Evolutionary conservation across 2,113 vertebrate species (phyloP).

Genomic region (Pygoscelis adeliae): DNA sequence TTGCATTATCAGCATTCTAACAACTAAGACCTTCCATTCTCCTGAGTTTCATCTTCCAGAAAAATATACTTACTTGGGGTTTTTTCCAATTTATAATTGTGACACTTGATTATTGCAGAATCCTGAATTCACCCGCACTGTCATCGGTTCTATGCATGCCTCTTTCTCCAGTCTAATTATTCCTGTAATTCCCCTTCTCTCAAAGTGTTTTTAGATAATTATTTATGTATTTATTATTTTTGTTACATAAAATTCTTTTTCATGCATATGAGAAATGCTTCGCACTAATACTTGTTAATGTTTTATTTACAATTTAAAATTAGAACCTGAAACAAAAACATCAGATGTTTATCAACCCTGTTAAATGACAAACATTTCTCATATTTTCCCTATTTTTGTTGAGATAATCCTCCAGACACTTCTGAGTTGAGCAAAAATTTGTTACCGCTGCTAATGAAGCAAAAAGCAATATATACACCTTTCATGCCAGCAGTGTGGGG

Average conservation of each 20-base stretch:
- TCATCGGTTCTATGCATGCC: background rate
- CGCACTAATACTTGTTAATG: background rate
- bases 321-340: background rate
- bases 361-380: background rate
- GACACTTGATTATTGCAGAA: background rate
- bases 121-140: background rate
- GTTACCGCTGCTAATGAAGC: background rate
- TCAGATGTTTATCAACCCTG: background rate
- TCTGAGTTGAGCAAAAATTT: background rate
- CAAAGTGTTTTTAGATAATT: background rate
- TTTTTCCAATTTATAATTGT: background rate
- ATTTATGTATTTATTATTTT: background rate
- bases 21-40: background rate
- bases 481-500: background rate
- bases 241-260: background rate
- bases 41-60: background rate
- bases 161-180: background rate
- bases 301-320: background rate
- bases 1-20: background rate
- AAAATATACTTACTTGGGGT: background rate
- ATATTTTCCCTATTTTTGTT: background rate
- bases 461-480: background rate
- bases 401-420: background rate
- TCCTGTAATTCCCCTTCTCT: background rate
- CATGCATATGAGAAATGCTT: background rate